phyloP scores from a whole-genome alignment of 2,113 vertebrate species.

The Sceloporus tristichus region DNA sequence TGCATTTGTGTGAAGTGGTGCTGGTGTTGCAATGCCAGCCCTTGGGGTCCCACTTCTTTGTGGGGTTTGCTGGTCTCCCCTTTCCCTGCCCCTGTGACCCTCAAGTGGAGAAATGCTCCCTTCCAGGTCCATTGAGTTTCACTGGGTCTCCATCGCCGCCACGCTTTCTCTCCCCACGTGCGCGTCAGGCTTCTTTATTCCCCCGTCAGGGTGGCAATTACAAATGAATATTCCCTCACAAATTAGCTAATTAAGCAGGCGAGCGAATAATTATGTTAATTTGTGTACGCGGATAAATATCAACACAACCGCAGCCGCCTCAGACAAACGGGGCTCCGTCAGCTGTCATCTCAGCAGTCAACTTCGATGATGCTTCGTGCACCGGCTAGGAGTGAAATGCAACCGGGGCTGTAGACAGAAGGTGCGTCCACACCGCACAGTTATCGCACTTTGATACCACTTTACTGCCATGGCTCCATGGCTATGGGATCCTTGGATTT shows the following conservation, averaged over 20 bases:
- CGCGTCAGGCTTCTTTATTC: neutral
- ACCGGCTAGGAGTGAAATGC: no score
- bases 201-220: conserved; percentile 13
- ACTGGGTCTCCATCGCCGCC: neutral
- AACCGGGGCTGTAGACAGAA: no score
- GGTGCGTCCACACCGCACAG: no score
- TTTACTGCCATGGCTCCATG: no score
- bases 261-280: conserved; percentile 34
- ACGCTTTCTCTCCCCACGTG: neutral
- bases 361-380: no score
- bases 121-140: neutral
- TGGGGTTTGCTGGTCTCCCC: neutral
- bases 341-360: no score
- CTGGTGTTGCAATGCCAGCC: no score
- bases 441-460: no score
- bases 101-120: no score
- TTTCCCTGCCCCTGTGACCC: neutral
- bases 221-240: neutral
- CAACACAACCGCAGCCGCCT: neutral
- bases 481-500: no score
- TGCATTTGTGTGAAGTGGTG: no score
- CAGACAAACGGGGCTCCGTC: neutral
- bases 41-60: no score
- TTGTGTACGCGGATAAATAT: conserved; percentile 13
- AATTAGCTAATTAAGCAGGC: conserved; percentile 24